Evolutionary conservation across 2,888 invertebrate genomes (phyloP), one percentile per base, ranked within the genome.

Genomic region (Leptodirus hochenwartii): DNA sequence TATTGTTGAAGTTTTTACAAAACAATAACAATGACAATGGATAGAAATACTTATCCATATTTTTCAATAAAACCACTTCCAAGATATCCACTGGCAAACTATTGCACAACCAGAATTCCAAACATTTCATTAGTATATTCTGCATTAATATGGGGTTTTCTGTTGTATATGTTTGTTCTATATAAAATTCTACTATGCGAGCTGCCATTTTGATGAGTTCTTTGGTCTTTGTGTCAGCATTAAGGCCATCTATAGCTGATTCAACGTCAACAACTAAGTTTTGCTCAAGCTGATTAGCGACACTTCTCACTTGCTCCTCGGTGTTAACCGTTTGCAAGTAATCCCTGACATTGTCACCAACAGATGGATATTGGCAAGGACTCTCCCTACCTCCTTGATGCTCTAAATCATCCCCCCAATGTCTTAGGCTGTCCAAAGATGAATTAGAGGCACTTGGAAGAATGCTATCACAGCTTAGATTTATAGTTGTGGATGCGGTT

Each of bases 71-170:
- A 29, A 56, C 46, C 35, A 45, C 47, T 40, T 57, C 57, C 26
- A 57, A 39, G 23, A 53, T 44, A 20, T 45, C 40, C 30, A 56
- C 51, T 8, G 57, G 57, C 25, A 57, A 40, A 37, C 47, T 49
- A 34, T 50, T 51, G 4, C 44, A 40, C 30, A 57, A 39, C 57
- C 57, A 57, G 44, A 57, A 57, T 34, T 57, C 55, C 29, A 57
- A 56, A 33, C 51, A 51, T 40, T 54, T 53, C 35, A 56, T 38
- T 17, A 57, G 42, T 35, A 56, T 49, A 37, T 56, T 57, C 39
- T 57, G 57, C 57, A 57, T 57, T 30, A 57, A 39, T 38, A 57
- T 56, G 35, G 56, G 56, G 40, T 57, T 57, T 36, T 57, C 57
- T 2, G 54, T 49, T 11, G 45, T 42, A 37, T 56, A 51, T 12